Evolutionary conservation across 2,888 invertebrate genomes (phyloP), one percentile per base, ranked within the genome.

Genomic region (Ophraella communa): DNA sequence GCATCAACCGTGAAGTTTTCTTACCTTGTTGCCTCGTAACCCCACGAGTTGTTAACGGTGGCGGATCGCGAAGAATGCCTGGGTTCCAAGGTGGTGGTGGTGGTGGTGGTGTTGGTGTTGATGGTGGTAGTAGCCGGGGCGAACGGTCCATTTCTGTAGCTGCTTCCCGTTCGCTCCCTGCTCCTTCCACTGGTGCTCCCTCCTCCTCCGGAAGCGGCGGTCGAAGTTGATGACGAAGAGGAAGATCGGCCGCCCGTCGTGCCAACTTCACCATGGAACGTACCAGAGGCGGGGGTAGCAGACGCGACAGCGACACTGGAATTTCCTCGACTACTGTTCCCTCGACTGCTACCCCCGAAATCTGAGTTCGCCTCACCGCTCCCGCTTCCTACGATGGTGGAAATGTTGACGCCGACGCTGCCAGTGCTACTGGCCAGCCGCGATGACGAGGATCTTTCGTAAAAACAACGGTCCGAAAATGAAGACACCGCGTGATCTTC

Each of bases 381-480:
- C 11, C 35, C 54, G 61, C 39, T 49, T n/a, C 49, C 52, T 44
- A 18, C 57, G 53, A 23, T 23, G 61, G 27, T 20, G 39, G 62
- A 23, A 3, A 49, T 5, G 20, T 27, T 30, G 14, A 17, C 20
- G 44, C 42, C 39, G 39, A 35, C 55, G 57, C 63, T 7, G 57
- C 44, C 44, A 20, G 23, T 35, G 52, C 17, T 42, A 59, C 60
- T 44, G 42, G 30, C 52, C 44, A 60, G 60, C 18, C 60, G 60
- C 44, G 60, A 42, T 11, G 60, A 30, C 47, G 74, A 76, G 67
- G 78, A 76, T 69, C 85, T 81, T 67, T 85, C 86, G 80, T 85
- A 86, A 79, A 86, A 86, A 72, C 85, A 83, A 69, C 85, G 85
- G 71, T 76, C 73, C 76, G 85, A 85, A 72, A 80, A 66, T 11